Conservation (phyloP, 2,888 invertebrate genomes). For the Sesia bembeciformis region DNA sequence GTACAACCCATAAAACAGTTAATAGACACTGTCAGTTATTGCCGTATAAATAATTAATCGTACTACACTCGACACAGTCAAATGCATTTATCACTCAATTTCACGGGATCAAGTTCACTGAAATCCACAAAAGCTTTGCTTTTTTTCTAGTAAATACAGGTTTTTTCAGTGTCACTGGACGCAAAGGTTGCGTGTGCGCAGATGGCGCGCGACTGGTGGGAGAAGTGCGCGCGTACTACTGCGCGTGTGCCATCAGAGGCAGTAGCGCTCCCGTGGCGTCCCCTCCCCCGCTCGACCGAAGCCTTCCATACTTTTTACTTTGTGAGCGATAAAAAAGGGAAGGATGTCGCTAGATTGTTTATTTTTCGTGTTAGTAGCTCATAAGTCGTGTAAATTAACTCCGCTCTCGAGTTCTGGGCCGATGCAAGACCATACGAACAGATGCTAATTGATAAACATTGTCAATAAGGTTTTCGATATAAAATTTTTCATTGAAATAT, state of each 20-base stretch:
- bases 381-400: conserved; percentile 69
- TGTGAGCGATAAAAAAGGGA: conserved; percentile 65
- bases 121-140: conserved; percentile 43
- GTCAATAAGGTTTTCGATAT: no score
- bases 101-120: conserved; percentile 42
- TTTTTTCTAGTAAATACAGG: conserved; percentile 1
- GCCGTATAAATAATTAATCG: conserved; percentile 21
- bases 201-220: conserved; percentile 56
- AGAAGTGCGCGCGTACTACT: conserved; percentile 68
- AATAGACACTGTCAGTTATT: conserved; percentile 38
- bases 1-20: conserved; percentile 64
- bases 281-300: conserved; percentile 41
- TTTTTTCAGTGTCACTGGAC: conserved; percentile 25
- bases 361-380: conserved; percentile 69
- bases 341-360: conserved; percentile 65
- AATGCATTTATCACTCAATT: conserved; percentile 10
- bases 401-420: conserved; percentile 29
- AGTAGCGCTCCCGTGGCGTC: conserved; percentile 66
- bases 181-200: conserved; percentile 57
- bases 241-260: conserved; percentile 52
- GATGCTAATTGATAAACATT: no score
- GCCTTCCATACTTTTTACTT: conserved; percentile 47
- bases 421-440: no score
- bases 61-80: neutral
- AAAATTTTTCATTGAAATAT: no score